Evolutionary conservation across 2,888 invertebrate genomes (phyloP).

Genomic region (Drosophila peninsularis): DNA sequence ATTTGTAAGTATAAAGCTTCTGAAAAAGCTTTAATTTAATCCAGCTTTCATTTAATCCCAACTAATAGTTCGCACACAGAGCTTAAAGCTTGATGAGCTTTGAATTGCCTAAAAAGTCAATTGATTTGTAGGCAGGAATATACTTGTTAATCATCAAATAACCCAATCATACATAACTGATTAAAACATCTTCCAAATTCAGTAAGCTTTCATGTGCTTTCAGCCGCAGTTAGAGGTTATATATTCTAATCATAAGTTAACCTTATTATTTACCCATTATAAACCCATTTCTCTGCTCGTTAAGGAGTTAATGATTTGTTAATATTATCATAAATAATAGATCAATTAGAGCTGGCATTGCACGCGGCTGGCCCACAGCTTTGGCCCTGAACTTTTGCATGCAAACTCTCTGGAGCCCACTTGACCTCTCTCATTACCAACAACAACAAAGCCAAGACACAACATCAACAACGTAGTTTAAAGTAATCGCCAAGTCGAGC

Average conservation of each 20-base stretch:
- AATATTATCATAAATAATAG: slow-evolving; percentile 1
- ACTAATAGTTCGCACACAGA: too few species aligned
- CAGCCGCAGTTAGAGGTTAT: too few species aligned
- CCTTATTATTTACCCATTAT: not conserved
- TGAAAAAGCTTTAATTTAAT: too few species aligned
- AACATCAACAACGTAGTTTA: slow-evolving; percentile 26
- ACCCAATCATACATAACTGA: too few species aligned
- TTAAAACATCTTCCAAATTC: not conserved
- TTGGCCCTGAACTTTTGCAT: slow-evolving; percentile 56
- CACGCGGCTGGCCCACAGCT: not conserved
- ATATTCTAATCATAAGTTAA: not conserved
- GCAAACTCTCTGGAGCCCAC: slow-evolving; percentile 39
- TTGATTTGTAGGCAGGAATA: too few species aligned
- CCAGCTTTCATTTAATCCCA: too few species aligned
- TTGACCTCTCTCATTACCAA: slow-evolving; percentile 50
- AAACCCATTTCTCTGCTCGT: not conserved
- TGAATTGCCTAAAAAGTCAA: too few species aligned
- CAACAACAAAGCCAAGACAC: slow-evolving; percentile 21
- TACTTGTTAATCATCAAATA: too few species aligned
- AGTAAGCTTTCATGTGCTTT: not conserved
- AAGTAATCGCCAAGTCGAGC: slow-evolving; percentile 35
- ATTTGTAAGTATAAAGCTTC: too few species aligned
- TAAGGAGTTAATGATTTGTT: slow-evolving; percentile 2
- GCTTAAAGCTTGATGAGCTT: too few species aligned
- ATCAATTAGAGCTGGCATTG: slow-evolving; percentile 38